These are phyloP conservation scores for Lobophora halterata DNA, from an alignment of 2,888 invertebrate species.

Conservation along the genomic window DNA sequence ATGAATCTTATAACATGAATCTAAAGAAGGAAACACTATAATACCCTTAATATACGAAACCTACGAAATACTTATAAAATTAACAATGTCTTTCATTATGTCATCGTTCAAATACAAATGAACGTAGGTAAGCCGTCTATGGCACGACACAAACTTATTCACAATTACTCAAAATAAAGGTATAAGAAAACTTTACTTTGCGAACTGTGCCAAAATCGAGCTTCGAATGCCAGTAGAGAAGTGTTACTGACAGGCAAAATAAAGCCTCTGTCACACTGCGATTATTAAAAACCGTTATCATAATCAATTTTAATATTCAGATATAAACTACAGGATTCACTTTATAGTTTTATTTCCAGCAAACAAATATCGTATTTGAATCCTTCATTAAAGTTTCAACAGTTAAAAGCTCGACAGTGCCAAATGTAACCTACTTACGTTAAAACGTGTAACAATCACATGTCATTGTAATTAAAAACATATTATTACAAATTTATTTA, in stretches of 20 bases:
- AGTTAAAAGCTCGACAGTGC: slow-evolving; percentile 48
- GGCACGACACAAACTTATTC: slow-evolving; percentile 49
- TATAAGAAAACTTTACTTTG: slow-evolving; percentile 32
- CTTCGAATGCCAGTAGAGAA: slow-evolving; percentile 21
- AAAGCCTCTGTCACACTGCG: background rate
- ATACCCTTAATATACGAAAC: slow-evolving; percentile 78
- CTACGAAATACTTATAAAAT: slow-evolving; percentile 77
- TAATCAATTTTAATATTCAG: slow-evolving; percentile 1
- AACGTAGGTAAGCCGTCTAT: slow-evolving; percentile 50
- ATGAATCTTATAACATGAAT: slow-evolving; percentile 80
- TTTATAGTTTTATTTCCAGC: background rate
- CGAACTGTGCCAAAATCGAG: slow-evolving; percentile 51
- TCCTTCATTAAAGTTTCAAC: slow-evolving; percentile 23
- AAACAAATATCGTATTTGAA: slow-evolving; percentile 3
- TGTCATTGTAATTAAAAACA: slow-evolving; percentile 64
- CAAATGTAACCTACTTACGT: slow-evolving; percentile 62
- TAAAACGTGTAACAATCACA: slow-evolving; percentile 66
- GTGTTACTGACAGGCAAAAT: slow-evolving; percentile 6
- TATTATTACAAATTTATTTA: slow-evolving; percentile 56
- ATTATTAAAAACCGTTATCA: slow-evolving; percentile 10
- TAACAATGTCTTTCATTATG: slow-evolving; percentile 77
- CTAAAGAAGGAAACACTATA: slow-evolving; percentile 79
- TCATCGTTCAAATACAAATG: slow-evolving; percentile 48
- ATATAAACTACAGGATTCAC: background rate
- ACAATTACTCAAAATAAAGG: slow-evolving; percentile 48